These are phyloP conservation scores for Terrapene triunguis DNA, from an alignment of 2,113 vertebrate species.

Conservation along the genomic window DNA sequence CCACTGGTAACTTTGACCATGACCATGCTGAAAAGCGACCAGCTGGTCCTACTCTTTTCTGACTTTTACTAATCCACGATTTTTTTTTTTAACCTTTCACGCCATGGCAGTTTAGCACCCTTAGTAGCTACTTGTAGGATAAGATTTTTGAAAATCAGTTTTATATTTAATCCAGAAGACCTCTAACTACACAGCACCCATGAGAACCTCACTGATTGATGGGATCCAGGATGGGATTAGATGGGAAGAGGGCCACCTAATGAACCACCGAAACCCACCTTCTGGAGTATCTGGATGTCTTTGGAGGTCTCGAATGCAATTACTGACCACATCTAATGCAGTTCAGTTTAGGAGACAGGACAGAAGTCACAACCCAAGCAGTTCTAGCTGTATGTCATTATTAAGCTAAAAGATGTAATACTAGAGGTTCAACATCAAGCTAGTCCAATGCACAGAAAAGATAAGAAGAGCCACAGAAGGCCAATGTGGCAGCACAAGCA, in stretches of 20 bases:
- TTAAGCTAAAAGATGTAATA: neutral
- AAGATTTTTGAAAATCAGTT: neutral
- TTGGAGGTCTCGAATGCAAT: neutral
- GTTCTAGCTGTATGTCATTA: neutral
- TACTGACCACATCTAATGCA: neutral
- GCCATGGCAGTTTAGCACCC: neutral
- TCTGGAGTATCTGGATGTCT: neutral
- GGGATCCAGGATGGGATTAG: neutral
- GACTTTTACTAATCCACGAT: neutral
- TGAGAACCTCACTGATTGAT: neutral
- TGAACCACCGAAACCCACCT: neutral
- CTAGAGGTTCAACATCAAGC: neutral
- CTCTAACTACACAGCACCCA: neutral
- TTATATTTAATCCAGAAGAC: rapidly evolving
- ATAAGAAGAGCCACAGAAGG: neutral
- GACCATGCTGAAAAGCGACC: neutral
- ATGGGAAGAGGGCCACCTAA: neutral
- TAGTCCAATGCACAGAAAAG: neutral
- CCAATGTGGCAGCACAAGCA: neutral
- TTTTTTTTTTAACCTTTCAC: neutral
- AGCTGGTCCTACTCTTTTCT: neutral
- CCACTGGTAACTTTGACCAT: neutral
- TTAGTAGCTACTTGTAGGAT: too few species aligned
- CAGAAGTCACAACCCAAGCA: neutral
- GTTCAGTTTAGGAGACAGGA: neutral